Conservation (phyloP, 2,888 invertebrate species). For the Phortica okadai region DNA sequence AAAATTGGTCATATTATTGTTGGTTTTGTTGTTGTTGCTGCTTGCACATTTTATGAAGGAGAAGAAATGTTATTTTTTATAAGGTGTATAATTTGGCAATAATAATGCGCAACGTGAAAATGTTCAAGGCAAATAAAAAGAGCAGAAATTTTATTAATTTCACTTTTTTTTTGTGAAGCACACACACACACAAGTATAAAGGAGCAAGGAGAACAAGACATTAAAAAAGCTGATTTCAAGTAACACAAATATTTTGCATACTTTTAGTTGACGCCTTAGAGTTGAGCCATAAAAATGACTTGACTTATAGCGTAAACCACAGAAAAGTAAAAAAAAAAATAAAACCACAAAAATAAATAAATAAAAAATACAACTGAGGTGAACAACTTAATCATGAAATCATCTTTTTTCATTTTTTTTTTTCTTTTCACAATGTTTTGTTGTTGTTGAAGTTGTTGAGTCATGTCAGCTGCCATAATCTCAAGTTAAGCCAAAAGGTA, state of each 20-base stretch:
- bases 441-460: conserved; percentile 47
- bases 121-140: conserved; percentile 40
- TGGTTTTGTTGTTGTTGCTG: conserved; percentile 25
- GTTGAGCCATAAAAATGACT: conserved; percentile 66
- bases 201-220: not conserved
- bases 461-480: conserved; percentile 74
- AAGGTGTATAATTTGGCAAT: conserved; percentile 76
- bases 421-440: not conserved
- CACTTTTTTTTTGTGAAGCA: not conserved
- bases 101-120: conserved; percentile 76
- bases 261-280: conserved; percentile 51
- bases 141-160: conserved; percentile 21
- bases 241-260: conserved; percentile 62
- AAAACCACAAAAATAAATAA: conserved; percentile 47
- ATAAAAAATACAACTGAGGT: conserved; percentile 40
- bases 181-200: conserved; percentile 8
- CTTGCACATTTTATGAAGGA: conserved; percentile 35
- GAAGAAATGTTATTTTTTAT: conserved; percentile 46
- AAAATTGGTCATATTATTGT: conserved; percentile 62
- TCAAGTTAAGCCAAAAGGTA: conserved; percentile 68
- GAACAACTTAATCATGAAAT: conserved; percentile 57
- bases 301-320: conserved; percentile 37
- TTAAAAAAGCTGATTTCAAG: conserved; percentile 51
- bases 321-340: not conserved
- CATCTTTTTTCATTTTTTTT: conserved; percentile 38